Evolutionary conservation across 2,888 invertebrate species (phyloP).

Genomic region (Melanostoma scalare): DNA sequence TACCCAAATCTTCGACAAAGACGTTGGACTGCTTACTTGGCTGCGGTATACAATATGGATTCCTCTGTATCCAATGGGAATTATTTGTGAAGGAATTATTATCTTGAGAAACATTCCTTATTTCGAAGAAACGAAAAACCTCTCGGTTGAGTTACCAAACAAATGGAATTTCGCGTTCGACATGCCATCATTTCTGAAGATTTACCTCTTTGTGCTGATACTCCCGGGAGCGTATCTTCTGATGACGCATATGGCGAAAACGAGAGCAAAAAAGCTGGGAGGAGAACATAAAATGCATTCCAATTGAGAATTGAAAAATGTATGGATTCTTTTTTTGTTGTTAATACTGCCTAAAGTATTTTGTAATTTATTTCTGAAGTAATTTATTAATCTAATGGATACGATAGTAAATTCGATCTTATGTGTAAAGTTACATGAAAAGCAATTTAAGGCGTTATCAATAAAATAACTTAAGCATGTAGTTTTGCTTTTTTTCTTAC

Average conservation of each 20-base stretch:
- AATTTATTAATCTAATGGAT: conserved; percentile 3
- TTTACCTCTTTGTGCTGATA: conserved; percentile 89
- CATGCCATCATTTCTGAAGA: conserved; percentile 89
- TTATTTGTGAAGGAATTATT: conserved; percentile 92
- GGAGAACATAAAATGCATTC: conserved; percentile 77
- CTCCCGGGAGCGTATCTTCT: conserved; percentile 90
- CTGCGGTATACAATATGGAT: conserved; percentile 97
- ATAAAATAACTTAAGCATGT: conserved; percentile 3
- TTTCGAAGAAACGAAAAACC: conserved; percentile 91
- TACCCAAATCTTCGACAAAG: conserved; percentile 88
- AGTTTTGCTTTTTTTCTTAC: neutral
- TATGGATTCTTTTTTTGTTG: conserved; percentile 5
- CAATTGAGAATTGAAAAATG: conserved; percentile 22
- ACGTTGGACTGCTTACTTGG: conserved; percentile 92
- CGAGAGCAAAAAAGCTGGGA: conserved; percentile 87
- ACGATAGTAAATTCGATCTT: neutral
- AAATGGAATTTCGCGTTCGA: conserved; percentile 93
- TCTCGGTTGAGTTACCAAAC: conserved; percentile 91
- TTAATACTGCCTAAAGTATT: conserved; percentile 12
- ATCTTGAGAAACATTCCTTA: conserved; percentile 93
- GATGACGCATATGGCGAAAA: conserved; percentile 92
- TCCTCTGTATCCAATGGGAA: conserved; percentile 94
- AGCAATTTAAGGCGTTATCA: conserved; percentile 19
- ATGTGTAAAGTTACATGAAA: conserved; percentile 2
- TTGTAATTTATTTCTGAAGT: conserved; percentile 43